phyloP scores from a whole-genome alignment of 2,797 vertebrate species.

The Mustela erminea region DNA sequence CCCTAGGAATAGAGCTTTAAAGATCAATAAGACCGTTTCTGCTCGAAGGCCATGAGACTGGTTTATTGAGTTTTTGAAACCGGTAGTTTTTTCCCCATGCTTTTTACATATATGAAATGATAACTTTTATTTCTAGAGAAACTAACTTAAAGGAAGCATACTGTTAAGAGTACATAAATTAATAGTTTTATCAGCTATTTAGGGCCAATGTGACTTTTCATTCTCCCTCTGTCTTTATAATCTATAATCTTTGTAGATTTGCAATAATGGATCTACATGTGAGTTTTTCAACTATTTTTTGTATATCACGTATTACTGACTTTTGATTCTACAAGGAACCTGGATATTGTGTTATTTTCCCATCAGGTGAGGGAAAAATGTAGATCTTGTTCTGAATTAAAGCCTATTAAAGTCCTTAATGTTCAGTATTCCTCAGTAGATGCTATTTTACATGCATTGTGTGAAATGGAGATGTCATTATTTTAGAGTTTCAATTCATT shows the following conservation, averaged over 20 bases:
- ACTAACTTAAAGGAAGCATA: neutral
- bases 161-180: neutral
- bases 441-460: neutral
- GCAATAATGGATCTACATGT: neutral
- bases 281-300: neutral
- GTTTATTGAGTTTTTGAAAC: neutral
- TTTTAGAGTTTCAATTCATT: conserved; percentile 20
- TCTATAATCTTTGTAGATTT: neutral
- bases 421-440: neutral
- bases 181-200: neutral
- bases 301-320: neutral
- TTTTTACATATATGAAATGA: neutral
- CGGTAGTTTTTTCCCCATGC: neutral
- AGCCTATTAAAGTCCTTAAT: neutral
- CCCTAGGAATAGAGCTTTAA: neutral
- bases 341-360: conserved; percentile 11
- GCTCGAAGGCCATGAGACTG: neutral
- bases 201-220: neutral
- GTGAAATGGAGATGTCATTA: neutral
- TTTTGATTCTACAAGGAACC: conserved; percentile 12
- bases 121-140: neutral
- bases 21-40: conserved; percentile 18
- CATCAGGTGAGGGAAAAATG: neutral
- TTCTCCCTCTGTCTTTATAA: neutral
- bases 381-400: conserved; percentile 27